Evolutionary conservation across 2,797 vertebrate genomes (phyloP).

Genomic region (Serranus cabrilla): DNA sequence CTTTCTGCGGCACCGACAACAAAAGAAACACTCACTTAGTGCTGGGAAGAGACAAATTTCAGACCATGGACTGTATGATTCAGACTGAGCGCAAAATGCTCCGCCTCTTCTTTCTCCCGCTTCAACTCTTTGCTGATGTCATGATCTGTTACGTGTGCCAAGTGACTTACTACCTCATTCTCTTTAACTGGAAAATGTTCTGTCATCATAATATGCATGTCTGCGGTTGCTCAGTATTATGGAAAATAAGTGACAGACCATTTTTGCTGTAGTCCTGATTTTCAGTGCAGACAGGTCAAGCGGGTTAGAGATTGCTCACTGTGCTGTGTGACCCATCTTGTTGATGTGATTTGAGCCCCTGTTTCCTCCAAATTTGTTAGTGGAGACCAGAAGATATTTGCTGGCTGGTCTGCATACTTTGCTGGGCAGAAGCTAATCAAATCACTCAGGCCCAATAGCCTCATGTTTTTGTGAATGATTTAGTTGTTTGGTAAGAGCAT

Average conservation of each 20-base stretch:
- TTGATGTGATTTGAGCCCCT: conserved; percentile 28
- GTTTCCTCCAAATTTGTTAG: conserved; percentile 18
- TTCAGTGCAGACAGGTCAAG: not conserved
- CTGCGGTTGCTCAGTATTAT: not conserved
- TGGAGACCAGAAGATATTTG: conserved; percentile 17
- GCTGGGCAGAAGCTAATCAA: conserved; percentile 43
- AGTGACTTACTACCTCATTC: not conserved
- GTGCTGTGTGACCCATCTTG: conserved; percentile 8
- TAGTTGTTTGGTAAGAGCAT: not conserved
- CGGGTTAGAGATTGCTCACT: not conserved
- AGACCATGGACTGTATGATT: conserved; percentile 8
- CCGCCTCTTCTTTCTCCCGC: conserved; percentile 9
- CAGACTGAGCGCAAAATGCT: not conserved
- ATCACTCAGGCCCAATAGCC: conserved; percentile 43
- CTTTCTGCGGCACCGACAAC: conserved; percentile 15
- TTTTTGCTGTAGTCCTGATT: conserved; percentile 1
- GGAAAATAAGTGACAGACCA: not conserved
- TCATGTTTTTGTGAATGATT: conserved; percentile 26
- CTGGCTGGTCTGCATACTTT: conserved; percentile 37
- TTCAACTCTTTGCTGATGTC: conserved; percentile 35
- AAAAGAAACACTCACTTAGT: conserved; percentile 34
- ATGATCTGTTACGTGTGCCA: conserved; percentile 15
- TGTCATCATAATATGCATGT: not conserved
- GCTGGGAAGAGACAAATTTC: conserved; percentile 23
- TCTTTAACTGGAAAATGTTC: conserved; percentile 17